Base-by-base conservation (phyloP, 2,888 invertebrate genomes). In the Cordilura impudica region DNA sequence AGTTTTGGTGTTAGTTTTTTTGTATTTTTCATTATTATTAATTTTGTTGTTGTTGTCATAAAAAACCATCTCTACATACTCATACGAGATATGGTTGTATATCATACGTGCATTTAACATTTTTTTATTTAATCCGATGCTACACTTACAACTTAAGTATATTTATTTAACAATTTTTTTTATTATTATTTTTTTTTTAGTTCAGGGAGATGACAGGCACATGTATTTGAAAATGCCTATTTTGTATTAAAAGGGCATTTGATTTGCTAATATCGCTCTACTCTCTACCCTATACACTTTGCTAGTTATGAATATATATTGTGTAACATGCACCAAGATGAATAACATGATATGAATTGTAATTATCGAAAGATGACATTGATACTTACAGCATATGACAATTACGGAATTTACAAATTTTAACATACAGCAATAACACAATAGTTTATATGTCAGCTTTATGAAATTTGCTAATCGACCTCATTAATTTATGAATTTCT, bases 161-260 rank as follows among this genome's bases (percentile, higher is more conserved):
- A 61, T 61, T 75, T 49, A 61, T 39, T 23, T 10, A 12, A 56
- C 14, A n/a, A 23, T 61, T 45, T 39, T 58, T 58, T 61, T 60
- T 39, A 2, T 21, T 35, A n/a, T n/a, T n/a, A n/a, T 67, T 31
- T 26, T 16, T 14, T 61, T 74, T 69, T 71, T 18, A 60, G 79
- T 75, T 79, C 74, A 71, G 74, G 79, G 71, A 75, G 75, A 75
- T 79, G 75, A 79, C 71, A 54, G 67, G 58, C 71, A 74, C 10
- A 67, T n/a, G 35, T n/a, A n/a, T 39, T n/a, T 39, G 8, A 39
- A 39, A 39, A 16, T 21, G 49, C 12, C 35, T 45, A 60, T 8
- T 60, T 29, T 23, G 8, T 39, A 14, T 10, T 43, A 47, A 45
- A 65, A 73, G 49, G 56, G 29, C 29, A 45, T 65, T 56, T 39